Base-by-base conservation (phyloP, 2,888 invertebrate species). In the Morpho helenor region DNA sequence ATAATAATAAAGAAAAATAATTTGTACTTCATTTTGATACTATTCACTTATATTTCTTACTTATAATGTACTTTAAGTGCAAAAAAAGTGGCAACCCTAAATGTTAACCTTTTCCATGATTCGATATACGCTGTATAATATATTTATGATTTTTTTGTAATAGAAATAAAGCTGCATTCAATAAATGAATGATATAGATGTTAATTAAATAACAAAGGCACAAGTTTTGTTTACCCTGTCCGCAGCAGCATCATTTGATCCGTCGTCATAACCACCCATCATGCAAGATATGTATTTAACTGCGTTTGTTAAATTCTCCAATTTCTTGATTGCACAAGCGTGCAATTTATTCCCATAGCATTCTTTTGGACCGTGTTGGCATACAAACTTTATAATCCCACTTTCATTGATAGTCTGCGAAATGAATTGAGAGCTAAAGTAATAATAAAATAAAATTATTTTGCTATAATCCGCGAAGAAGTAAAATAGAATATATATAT, bases 281-380 rank as follows among this genome's bases (percentile, higher is more conserved):
- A 95, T 95, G 71, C 95, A 95, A 2, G 92, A 83, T 48, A 95
- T 89, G 70, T 94, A 93, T 68, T 93, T 83, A 9, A 95, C 73
- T 51, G 92, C 91, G 42, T 82, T 70, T 5, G 91, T 81, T 10
- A 84, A 82, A 73, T 94, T 91, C 53, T 82, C 76, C n/a, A 96
- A 81, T 10, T 88, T 73, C 65, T 94, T 90, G 51, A 95, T 91
- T 0, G 93, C 92, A 78, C 96, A 96, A 0, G 96, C 94, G 76
- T 96, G 96, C 57, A 96, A 91, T 70, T 92, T 95, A 78, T 96
- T 96, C 0, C 94, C 96, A 67, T 93, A 91, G 74, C 96, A 96
- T 81, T 96, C 96, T 0, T 83, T 70, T 5, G 77, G 73, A 2
- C 95, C 95, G 78, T 96, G 96, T 74, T 96, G 96, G 74, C 96